These are phyloP conservation scores for Magallana ariakensis DNA, from an alignment of 1,140 invertebrate genomes.

Conservation along the genomic window DNA sequence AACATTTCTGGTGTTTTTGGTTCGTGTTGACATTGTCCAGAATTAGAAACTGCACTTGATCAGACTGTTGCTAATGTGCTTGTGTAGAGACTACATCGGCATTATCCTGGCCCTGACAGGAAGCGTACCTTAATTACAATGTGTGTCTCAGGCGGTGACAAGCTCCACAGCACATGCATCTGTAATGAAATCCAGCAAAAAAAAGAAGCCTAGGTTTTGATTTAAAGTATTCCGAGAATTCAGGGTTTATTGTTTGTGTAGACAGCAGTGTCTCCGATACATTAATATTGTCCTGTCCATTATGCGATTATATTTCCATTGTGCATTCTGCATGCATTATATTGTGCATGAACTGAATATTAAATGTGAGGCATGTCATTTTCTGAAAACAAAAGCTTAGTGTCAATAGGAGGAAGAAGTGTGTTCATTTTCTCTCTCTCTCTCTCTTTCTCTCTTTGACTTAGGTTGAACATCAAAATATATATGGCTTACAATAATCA, in stretches of 20 bases:
- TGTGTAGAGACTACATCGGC: not conserved
- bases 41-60: constrained; percentile 18
- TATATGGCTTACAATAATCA: no score
- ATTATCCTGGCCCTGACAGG: not conserved
- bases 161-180: not conserved
- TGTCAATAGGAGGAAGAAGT: no score
- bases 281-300: not conserved
- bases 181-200: not conserved
- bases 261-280: not conserved
- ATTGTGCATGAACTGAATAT: not conserved
- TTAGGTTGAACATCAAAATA: no score
- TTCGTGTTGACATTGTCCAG: constrained; percentile 21
- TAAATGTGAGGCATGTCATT: no score
- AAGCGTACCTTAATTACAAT: constrained; percentile 5
- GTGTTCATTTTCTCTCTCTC: no score
- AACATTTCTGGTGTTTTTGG: not conserved
- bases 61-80: constrained; percentile 9
- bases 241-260: not conserved
- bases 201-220: not conserved
- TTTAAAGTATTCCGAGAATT: not conserved
- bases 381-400: no score
- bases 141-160: not conserved
- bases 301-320: not conserved
- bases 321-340: not conserved
- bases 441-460: no score